Evolutionary conservation across 1,140 invertebrate genomes (phyloP).

Genomic region (Drosophila nannoptera): DNA sequence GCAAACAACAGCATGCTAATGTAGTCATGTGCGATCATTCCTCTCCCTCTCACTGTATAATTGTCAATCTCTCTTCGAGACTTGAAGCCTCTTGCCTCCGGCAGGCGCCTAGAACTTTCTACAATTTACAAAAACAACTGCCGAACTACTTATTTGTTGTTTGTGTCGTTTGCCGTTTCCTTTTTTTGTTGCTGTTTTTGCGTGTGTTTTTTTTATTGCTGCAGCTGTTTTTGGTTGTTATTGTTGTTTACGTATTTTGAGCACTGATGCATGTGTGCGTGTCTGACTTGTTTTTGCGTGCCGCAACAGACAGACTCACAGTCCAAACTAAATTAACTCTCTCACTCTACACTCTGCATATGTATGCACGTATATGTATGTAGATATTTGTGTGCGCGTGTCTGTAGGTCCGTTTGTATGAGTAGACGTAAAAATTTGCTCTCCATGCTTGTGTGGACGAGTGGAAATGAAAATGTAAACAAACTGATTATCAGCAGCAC

Average conservation of each 20-base stretch:
- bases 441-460: slow-evolving; percentile 35
- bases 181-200: slow-evolving; percentile 39
- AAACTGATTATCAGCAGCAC: slow-evolving; percentile 78
- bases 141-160: slow-evolving; percentile 16
- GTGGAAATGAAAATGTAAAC: slow-evolving; percentile 78
- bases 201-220: slow-evolving; percentile 55
- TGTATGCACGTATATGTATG: background rate
- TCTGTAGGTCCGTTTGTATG: background rate
- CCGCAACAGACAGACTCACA: slow-evolving; percentile 17
- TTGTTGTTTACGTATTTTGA: slow-evolving; percentile 67
- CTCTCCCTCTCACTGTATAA: background rate
- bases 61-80: slow-evolving; percentile 15
- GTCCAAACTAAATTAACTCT: slow-evolving; percentile 16
- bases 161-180: slow-evolving; percentile 39
- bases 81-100: background rate
- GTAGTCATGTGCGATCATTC: slow-evolving; percentile 49
- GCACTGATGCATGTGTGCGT: slow-evolving; percentile 28
- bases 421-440: slow-evolving; percentile 41
- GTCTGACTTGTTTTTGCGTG: slow-evolving; percentile 64
- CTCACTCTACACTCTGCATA: slow-evolving; percentile 6
- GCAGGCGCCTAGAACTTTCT: slow-evolving; percentile 50
- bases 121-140: slow-evolving; percentile 43
- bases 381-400: slow-evolving; percentile 2
- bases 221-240: slow-evolving; percentile 55
- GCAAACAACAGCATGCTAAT: slow-evolving; percentile 50